Percentiles rank a stretch among this genome's conserved stretches.
Conservation (phyloP, 2,797 vertebrate species). For the Rhincodon typus region DNA sequence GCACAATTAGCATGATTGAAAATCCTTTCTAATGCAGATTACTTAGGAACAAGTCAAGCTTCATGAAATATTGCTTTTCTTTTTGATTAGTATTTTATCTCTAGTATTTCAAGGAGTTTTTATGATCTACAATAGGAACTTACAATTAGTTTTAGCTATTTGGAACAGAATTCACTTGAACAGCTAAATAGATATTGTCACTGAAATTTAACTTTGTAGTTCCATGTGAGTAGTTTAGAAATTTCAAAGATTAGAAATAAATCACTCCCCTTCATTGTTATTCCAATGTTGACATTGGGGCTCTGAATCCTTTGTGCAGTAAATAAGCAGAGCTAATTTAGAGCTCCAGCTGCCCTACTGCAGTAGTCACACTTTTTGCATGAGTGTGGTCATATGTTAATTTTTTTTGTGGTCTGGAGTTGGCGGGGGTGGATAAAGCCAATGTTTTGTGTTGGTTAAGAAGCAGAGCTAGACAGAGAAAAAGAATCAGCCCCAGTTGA, state of each 20-base stretch:
- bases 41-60: not conserved
- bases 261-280: not conserved
- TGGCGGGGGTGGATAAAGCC: no score
- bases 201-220: constrained; percentile 5
- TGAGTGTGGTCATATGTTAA: no score
- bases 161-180: not conserved
- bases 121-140: not conserved
- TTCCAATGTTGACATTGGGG: not conserved
- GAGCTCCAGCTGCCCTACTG: no score
- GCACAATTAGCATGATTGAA: not conserved
- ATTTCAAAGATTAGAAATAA: not conserved
- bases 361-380: no score
- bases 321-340: not conserved
- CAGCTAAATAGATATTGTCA: not conserved
- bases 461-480: no score
- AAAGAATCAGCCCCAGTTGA: no score
- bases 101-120: not conserved
- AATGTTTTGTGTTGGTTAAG: no score
- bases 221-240: not conserved
- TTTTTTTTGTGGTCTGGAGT: no score
- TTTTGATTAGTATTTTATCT: not conserved
- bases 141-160: not conserved
- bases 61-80: not conserved
- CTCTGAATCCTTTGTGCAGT: not conserved
- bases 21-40: not conserved